These are phyloP conservation scores for Chrysocyon brachyurus DNA, from an alignment of 2,797 vertebrate species.

Conservation along the genomic window DNA sequence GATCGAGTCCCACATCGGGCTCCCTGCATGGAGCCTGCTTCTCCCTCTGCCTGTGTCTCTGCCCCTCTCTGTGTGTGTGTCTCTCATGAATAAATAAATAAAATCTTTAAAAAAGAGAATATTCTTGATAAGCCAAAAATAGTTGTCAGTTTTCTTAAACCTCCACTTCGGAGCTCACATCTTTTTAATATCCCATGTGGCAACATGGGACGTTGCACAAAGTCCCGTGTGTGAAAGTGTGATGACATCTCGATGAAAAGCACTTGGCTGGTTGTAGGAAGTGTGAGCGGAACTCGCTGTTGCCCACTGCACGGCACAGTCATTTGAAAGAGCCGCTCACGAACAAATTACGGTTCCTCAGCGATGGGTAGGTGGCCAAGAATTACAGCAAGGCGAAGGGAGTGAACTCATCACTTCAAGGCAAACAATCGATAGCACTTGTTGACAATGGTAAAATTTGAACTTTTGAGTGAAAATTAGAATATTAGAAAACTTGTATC, in stretches of 20 bases:
- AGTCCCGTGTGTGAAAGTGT: neutral
- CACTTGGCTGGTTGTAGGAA: fast-evolving
- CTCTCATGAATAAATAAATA: too few relatives aligned
- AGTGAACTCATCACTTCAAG: neutral
- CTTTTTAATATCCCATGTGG: neutral
- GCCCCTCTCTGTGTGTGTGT: too few relatives aligned
- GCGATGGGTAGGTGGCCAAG: neutral
- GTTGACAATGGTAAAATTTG: neutral
- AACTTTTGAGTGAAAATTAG: neutral
- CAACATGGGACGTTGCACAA: neutral
- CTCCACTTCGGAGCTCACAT: neutral
- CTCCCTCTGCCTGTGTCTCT: too few relatives aligned
- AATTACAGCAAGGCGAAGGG: neutral
- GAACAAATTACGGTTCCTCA: neutral
- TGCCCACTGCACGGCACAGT: neutral
- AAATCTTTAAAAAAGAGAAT: too few relatives aligned
- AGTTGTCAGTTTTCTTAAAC: neutral
- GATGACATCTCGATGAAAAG: neutral
- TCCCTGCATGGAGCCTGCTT: too few relatives aligned
- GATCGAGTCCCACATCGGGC: too few relatives aligned
- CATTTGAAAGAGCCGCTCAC: neutral
- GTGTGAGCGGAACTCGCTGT: neutral
- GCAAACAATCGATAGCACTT: neutral
- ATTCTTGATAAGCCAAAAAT: neutral
- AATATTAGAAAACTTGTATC: neutral